Evolutionary conservation across 2,113 vertebrate species (phyloP).

Genomic region (Hymenochirus boettgeri): DNA sequence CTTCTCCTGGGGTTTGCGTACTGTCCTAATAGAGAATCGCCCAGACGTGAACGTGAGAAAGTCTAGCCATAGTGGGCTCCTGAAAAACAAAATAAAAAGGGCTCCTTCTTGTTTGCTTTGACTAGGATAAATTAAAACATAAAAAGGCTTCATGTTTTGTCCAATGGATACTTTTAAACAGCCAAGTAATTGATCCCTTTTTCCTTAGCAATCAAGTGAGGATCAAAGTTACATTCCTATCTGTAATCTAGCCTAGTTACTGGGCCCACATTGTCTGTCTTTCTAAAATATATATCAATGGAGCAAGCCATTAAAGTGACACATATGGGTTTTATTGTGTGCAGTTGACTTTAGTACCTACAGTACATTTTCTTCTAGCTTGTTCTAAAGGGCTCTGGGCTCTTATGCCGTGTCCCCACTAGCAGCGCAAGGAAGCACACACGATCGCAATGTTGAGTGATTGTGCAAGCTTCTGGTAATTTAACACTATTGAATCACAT

Average conservation of each 20-base stretch:
- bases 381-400: no score
- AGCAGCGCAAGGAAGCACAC: no score
- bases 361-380: no score
- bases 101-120: slow-evolving; percentile 41
- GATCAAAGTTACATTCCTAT: slow-evolving; percentile 46
- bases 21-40: slow-evolving; percentile 59
- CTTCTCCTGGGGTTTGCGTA: slow-evolving; percentile 52
- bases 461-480: no score
- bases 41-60: slow-evolving; percentile 71
- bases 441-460: no score
- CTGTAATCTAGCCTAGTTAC: slow-evolving; percentile 17
- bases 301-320: no score
- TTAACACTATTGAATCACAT: no score
- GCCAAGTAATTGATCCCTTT: slow-evolving; percentile 31
- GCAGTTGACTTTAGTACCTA: background rate
- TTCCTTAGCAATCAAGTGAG: slow-evolving; percentile 33
- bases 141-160: slow-evolving; percentile 27
- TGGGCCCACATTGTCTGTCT: background rate
- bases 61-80: slow-evolving; percentile 55
- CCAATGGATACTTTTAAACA: slow-evolving; percentile 38
- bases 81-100: slow-evolving; percentile 31
- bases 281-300: no score
- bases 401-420: no score
- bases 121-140: slow-evolving; percentile 40
- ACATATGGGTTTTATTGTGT: background rate